phyloP scores from a whole-genome alignment of 2,888 invertebrate species.

The Tinea pellionella region DNA sequence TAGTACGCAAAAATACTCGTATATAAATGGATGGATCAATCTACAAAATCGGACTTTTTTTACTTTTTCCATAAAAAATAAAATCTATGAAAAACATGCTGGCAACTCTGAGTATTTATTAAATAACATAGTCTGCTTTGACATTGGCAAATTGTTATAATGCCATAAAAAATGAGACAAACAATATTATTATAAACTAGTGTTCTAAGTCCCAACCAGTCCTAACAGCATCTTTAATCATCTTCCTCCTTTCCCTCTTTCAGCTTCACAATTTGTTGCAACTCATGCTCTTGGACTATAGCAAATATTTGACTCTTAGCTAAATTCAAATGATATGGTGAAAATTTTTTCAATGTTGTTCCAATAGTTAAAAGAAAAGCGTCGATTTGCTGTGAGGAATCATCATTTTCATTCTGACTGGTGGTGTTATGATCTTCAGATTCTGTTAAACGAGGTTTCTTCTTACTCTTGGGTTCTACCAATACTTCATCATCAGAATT shows the following conservation, averaged over 20 bases:
- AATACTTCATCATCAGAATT: slow-evolving; percentile 14
- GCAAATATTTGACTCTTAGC: slow-evolving; percentile 60
- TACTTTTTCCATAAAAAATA: no score
- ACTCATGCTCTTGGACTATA: slow-evolving; percentile 56
- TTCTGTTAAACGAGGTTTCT: slow-evolving; percentile 7
- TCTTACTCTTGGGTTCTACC: not conserved
- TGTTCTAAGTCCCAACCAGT: no score
- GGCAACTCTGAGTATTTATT: no score
- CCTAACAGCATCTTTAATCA: not conserved
- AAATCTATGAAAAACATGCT: no score
- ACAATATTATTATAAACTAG: no score
- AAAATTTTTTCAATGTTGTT: slow-evolving; percentile 49
- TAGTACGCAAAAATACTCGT: no score
- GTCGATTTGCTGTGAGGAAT: slow-evolving; percentile 47
- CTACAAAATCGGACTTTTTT: no score
- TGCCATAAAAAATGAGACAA: no score
- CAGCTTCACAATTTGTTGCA: slow-evolving; percentile 45
- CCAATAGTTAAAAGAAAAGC: slow-evolving; percentile 53
- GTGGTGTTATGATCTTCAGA: slow-evolving; percentile 26
- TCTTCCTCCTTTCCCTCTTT: not conserved
- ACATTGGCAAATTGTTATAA: no score
- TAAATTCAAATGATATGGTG: slow-evolving; percentile 54
- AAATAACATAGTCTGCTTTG: no score
- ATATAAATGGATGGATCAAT: no score
- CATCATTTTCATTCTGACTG: slow-evolving; percentile 29